phyloP scores from a whole-genome alignment of 2,888 invertebrate species.

The Rhimphoctona megacephalus region DNA sequence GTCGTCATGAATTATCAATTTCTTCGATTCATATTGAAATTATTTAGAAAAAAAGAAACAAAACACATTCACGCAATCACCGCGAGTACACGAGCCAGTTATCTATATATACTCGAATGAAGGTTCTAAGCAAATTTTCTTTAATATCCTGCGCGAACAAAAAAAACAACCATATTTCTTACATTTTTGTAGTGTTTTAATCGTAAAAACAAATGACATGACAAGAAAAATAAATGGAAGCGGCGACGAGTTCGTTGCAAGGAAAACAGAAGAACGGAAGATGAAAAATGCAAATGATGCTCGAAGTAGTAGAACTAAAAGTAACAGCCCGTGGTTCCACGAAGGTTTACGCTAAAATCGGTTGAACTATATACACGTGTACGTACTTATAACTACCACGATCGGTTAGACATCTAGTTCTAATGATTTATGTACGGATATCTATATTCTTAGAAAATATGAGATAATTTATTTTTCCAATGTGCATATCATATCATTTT shows the following conservation, averaged over 20 bases:
- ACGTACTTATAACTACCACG: conserved; percentile 80
- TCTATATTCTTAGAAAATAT: conserved; percentile 83
- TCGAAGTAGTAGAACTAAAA: conserved; percentile 64
- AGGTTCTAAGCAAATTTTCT: conserved; percentile 61
- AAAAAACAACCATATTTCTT: conserved; percentile 28
- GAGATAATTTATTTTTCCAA: conserved; percentile 85
- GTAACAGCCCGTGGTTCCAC: conserved; percentile 71
- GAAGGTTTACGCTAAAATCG: conserved; percentile 60
- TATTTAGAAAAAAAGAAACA: conserved; percentile 1
- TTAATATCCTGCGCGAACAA: conserved; percentile 47
- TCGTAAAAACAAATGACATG: neutral
- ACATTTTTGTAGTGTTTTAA: conserved; percentile 41
- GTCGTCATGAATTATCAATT: conserved; percentile 13
- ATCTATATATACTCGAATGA: conserved; percentile 53
- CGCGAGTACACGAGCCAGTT: conserved; percentile 38
- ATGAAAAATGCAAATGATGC: conserved; percentile 53
- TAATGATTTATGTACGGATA: conserved; percentile 81
- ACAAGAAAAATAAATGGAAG: conserved; percentile 5
- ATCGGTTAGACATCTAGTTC: conserved; percentile 81
- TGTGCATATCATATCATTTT: conserved; percentile 85
- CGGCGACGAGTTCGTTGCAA: conserved; percentile 39
- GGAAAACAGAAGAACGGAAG: conserved; percentile 14
- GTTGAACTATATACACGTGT: conserved; percentile 72
- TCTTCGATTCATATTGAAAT: conserved; percentile 21
- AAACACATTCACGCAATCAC: neutral